Evolutionary conservation across 1,140 invertebrate genomes (phyloP), one percentile per base, ranked within the genome.

Genomic region (Drosophila ananassae): DNA sequence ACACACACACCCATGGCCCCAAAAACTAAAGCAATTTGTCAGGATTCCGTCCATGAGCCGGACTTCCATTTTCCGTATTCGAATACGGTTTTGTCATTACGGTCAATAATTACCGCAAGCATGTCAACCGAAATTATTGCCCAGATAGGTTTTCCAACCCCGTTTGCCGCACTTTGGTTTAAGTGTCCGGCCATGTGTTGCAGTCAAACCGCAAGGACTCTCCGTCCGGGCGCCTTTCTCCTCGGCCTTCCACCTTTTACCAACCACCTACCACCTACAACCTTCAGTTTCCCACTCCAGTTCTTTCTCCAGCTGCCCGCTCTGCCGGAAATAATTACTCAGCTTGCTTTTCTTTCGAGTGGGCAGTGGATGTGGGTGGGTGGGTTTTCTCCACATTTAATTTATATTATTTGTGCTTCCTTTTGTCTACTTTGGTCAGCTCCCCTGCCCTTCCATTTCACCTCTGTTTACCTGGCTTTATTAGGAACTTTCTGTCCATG

Each of bases 41-140:
- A 32, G 60, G 52, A 63, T 56, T 62, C 44, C 51, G 62, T 50
- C 46, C 57, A 55, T 48, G 61, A 56, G 57, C 50, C 47, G 44
- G 67, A 34, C 12, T 54, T 46, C 24, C 41, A 59, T 48, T 64
- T 60, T 37, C 61, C 55, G 61, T 41, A 50, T 69, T 68, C 66
- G 64, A 56, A 69, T 71, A 60, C 73, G 73, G 83, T 82, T 87
- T 89, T 89, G 82, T 87, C 83, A 89, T 89, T 89, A 89, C 76
- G 84, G 84, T 89, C 84, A 89, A 89, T 89, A 89, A 89, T 89
- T 89, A 89, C 83, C 84, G 79, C 83, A 89, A 79, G 68, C 83
- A 79, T 89, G 83, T 89, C 83, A 89, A 89, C 79, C 79, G 79
- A 83, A 89, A 89, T 89, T 89, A 89, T 89, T 89, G 83, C 84